These are phyloP conservation scores for Oxygymnocypris stewartii DNA, from an alignment of 2,113 vertebrate genomes.

Conservation along the genomic window DNA sequence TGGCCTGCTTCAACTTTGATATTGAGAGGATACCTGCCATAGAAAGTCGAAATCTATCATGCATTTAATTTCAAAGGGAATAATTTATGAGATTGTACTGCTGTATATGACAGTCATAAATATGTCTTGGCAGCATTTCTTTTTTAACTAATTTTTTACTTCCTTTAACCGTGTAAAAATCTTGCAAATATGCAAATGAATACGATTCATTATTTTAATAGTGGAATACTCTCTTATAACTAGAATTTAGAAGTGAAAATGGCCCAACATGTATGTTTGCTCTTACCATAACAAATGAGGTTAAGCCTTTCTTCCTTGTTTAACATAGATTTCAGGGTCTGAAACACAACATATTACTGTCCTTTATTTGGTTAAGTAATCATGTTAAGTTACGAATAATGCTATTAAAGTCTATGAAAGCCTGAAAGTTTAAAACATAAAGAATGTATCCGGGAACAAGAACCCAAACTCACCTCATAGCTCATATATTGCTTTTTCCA, in stretches of 20 bases:
- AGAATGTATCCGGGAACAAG: background rate
- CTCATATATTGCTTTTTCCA: constrained; percentile 42
- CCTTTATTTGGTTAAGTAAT: background rate
- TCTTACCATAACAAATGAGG: constrained; percentile 41
- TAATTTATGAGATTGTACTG: constrained; percentile 48
- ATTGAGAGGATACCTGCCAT: constrained; percentile 35
- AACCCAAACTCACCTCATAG: constrained; percentile 41
- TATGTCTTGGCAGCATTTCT: constrained; percentile 15
- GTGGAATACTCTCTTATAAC: background rate
- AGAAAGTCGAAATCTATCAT: constrained; percentile 32
- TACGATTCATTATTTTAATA: background rate
- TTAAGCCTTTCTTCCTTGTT: constrained; percentile 26
- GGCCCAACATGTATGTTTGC: background rate
- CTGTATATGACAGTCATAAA: constrained; percentile 34
- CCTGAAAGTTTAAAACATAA: background rate
- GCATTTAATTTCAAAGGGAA: constrained; percentile 41
- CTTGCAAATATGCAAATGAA: background rate
- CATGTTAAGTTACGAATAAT: background rate
- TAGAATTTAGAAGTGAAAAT: background rate
- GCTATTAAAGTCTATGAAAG: background rate
- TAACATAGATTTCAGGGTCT: constrained; percentile 45
- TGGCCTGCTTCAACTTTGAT: constrained; percentile 26
- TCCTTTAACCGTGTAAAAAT: background rate
- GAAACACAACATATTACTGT: background rate
- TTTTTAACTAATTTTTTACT: background rate